Conservation (phyloP, 37 sponge, comb jelly and placozoan genomes). For the Spongilla lacustris region DNA sequence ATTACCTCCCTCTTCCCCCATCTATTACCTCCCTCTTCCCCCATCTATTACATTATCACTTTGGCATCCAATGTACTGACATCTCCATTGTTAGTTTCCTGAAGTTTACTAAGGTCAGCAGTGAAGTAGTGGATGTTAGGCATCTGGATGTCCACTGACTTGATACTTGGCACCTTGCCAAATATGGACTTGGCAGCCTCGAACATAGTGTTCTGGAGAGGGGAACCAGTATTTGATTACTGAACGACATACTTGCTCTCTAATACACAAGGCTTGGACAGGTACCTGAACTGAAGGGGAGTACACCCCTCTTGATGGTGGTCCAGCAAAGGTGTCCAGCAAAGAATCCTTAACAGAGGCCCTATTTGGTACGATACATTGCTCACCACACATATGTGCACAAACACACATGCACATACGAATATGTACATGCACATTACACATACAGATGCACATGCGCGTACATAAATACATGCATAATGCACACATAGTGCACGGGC, state of each 20-base stretch:
- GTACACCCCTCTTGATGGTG: slow-evolving; percentile 48
- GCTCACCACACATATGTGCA: not conserved
- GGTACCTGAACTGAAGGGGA: slow-evolving; percentile 64
- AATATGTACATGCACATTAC: not conserved
- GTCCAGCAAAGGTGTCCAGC: slow-evolving; percentile 61
- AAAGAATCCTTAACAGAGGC: not conserved
- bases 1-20: not conserved
- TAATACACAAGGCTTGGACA: too few relatives aligned
- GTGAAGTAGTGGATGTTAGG: slow-evolving; percentile 72
- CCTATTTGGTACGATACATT: not conserved
- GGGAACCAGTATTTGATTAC: not conserved
- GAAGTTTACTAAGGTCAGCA: slow-evolving; percentile 55
- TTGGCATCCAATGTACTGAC: not conserved
- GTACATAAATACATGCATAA: not conserved
- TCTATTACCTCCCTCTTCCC: not conserved
- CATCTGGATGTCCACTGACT: slow-evolving; percentile 51
- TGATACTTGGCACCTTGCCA: slow-evolving; percentile 4
- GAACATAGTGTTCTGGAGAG: slow-evolving; percentile 57
- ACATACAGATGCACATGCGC: not conserved
- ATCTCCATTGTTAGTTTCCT: slow-evolving; percentile 36
- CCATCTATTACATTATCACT: not conserved
- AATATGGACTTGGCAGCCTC: slow-evolving; percentile 34
- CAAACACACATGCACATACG: not conserved
- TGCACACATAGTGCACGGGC: too few relatives aligned
- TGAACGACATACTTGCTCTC: too few relatives aligned